Base-by-base conservation (phyloP, 30 jellyfish, hydroid and myxozoan genomes). In the Hydractinia echinata region DNA sequence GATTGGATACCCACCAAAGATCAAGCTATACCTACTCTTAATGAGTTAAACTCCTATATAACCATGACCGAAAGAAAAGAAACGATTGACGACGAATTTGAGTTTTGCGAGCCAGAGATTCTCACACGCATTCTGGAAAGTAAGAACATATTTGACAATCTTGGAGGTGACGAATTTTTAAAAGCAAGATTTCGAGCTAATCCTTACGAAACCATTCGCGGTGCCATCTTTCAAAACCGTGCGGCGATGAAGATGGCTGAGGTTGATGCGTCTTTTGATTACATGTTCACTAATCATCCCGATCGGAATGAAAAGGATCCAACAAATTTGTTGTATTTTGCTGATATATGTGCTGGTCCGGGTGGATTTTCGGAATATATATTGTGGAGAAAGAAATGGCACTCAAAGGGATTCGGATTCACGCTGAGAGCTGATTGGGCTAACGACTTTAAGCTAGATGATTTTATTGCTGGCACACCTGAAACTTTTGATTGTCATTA, bases 201-300 rank as follows among this genome's bases (percentile, higher is more conserved):
- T 67, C 96, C 99, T 3, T 88, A 83, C 64, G 99, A 93, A 73
- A 93, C 95, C 15, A 88, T 93, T 55, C 56, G 99, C n/a, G 99
- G 99, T 14, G 96, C 86, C 44, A 93, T 93, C 50, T 93, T 93
- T 79, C 99, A 93, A 73, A 93, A 93, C 64, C 87, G 95, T 30
- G 99, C 99, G 4, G 99, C 99, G 6, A 93, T 93, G 99, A 93
- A 93, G 73, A 86, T 86, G 96, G 99, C 99, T 7, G 99, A 93
- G 67, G 72, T 93, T 11, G 99, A 93, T 79, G 96, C 95, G 18
- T 20, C 99, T 4, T 93, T 87, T 76, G 95, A 84, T 66, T 87
- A 79, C 86, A 87, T 93, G 95, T 93, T 93, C 60, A 87, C 99
- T 8, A 79, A 84, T 72, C 96, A 95, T 76, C 64, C 16, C 48